phyloP scores from a whole-genome alignment of 2,113 vertebrate species.

The Zonotrichia leucophrys region DNA sequence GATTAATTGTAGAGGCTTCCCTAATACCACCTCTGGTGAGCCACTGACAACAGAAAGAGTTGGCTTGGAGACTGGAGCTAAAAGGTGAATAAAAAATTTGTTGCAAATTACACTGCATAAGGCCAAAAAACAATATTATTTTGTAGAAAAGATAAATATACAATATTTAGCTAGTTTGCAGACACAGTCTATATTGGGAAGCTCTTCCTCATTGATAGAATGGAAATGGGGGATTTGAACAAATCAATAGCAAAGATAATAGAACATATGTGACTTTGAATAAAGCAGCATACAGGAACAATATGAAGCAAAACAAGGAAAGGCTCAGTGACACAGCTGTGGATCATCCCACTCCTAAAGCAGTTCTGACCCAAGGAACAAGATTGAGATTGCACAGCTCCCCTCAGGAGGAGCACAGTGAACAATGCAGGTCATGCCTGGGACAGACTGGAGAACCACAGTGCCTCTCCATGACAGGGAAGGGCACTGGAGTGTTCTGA shows the following conservation, averaged over 20 bases:
- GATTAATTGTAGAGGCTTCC: slow-evolving; percentile 30
- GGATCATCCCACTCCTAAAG: background rate
- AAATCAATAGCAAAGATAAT: background rate
- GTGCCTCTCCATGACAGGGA: background rate
- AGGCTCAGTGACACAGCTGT: background rate
- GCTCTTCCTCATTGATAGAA: background rate
- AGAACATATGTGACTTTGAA: background rate
- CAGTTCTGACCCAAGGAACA: background rate
- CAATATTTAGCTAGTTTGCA: background rate
- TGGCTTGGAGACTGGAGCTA: slow-evolving; percentile 68
- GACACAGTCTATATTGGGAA: background rate
- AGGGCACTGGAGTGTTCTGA: background rate
- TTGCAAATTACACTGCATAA: background rate
- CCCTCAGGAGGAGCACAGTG: background rate
- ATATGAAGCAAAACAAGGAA: background rate
- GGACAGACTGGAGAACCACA: background rate
- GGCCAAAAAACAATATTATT: background rate
- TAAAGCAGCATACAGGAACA: background rate
- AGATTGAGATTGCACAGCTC: background rate
- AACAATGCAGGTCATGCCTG: background rate
- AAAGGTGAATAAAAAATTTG: background rate
- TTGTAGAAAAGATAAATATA: background rate
- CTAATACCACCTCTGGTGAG: slow-evolving; percentile 40
- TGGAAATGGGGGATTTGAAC: background rate
- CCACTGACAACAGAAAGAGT: slow-evolving; percentile 5